phyloP scores from a whole-genome alignment of 2,113 vertebrate genomes.

The Arothron firmamentum region DNA sequence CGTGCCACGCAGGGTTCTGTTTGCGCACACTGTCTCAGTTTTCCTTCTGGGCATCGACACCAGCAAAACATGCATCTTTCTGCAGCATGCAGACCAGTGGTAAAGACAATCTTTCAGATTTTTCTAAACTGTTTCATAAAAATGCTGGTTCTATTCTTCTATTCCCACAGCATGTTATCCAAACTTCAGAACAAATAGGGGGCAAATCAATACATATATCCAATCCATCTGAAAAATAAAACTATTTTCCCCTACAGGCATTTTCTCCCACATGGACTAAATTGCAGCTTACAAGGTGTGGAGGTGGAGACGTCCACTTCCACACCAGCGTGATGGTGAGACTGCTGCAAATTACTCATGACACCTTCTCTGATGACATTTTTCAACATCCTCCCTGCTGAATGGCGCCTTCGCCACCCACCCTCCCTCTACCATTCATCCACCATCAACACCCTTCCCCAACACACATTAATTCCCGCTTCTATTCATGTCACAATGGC shows the following conservation, averaged over 20 bases:
- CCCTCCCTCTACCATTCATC: constrained; percentile 30
- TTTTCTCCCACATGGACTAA: constrained; percentile 30
- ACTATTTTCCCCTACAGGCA: constrained; percentile 30
- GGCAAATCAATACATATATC: constrained; percentile 37
- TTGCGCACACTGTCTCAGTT: too few species aligned
- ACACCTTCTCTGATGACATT: constrained; percentile 72
- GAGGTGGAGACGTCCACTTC: constrained; percentile 51
- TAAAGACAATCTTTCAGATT: background rate
- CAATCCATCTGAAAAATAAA: constrained; percentile 41
- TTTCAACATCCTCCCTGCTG: constrained; percentile 60
- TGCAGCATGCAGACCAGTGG: background rate
- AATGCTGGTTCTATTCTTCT: background rate
- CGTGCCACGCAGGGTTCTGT: too few species aligned
- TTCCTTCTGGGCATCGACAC: too few species aligned
- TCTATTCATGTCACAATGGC: constrained; percentile 63
- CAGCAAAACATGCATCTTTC: background rate
- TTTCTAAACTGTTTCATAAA: background rate
- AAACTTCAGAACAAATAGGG: constrained; percentile 31
- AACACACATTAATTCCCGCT: constrained; percentile 56
- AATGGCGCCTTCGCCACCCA: constrained; percentile 43
- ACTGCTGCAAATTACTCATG: constrained; percentile 68
- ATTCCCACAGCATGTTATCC: background rate
- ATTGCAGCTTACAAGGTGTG: constrained; percentile 34
- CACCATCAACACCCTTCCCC: constrained; percentile 36
- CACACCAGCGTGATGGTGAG: constrained; percentile 51